These are phyloP conservation scores for Archips crataeganus DNA, from an alignment of 2,888 invertebrate species.

Conservation along the genomic window DNA sequence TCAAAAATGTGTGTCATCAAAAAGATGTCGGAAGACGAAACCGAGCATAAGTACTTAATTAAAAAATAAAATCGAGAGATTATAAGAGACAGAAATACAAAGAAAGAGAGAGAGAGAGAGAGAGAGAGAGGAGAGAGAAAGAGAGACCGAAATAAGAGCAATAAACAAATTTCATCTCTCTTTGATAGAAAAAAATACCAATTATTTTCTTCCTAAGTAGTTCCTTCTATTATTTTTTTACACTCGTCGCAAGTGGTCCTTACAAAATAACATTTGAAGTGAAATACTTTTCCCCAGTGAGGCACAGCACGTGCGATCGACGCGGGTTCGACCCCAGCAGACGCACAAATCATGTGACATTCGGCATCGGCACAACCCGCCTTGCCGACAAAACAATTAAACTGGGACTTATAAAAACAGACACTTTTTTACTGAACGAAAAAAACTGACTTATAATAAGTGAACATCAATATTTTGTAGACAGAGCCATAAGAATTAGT, in stretches of 20 bases:
- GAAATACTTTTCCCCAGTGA: conserved; percentile 43
- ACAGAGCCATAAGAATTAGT: not conserved
- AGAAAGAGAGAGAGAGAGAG: too few relatives aligned
- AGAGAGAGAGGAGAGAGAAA: too few relatives aligned
- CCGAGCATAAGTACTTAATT: too few relatives aligned
- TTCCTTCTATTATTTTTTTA: conserved; percentile 10
- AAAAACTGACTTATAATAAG: not conserved
- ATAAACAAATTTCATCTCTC: too few relatives aligned
- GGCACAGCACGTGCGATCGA: conserved; percentile 67
- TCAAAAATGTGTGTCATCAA: too few relatives aligned
- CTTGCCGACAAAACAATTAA: conserved; percentile 20
- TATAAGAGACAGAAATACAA: too few relatives aligned
- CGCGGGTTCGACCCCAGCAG: conserved; percentile 68
- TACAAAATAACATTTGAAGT: conserved; percentile 16
- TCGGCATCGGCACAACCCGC: conserved; percentile 52
- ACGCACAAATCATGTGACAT: conserved; percentile 80
- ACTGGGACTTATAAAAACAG: not conserved
- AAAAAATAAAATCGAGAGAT: too few relatives aligned
- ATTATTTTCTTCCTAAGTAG: not conserved
- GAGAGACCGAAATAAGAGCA: too few relatives aligned
- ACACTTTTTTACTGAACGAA: not conserved
- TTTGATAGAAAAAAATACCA: too few relatives aligned
- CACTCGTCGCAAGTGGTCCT: conserved; percentile 19
- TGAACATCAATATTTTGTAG: not conserved
- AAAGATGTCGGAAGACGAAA: too few relatives aligned